Percentiles rank a stretch among this genome's conserved stretches.
Evolutionary conservation across 2,113 vertebrate genomes (phyloP).

Genomic region (Corvus hawaiiensis): DNA sequence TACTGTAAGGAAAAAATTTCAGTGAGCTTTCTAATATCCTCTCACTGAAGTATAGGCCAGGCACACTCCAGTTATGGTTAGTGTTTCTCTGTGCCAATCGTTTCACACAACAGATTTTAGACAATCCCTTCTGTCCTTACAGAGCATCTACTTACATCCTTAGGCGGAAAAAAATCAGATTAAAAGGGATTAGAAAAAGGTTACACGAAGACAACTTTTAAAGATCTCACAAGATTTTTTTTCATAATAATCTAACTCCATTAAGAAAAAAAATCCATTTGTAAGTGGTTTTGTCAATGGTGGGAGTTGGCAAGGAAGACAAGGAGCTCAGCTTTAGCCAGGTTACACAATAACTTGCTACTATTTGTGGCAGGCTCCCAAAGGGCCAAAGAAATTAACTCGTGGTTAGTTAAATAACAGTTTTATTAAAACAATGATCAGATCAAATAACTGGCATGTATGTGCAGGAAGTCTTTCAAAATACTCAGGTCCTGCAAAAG

Average conservation of each 20-base stretch:
- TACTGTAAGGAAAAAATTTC: not conserved
- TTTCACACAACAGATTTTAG: not conserved
- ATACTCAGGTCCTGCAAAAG: conserved; percentile 35
- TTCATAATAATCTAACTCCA: not conserved
- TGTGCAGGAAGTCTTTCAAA: conserved; percentile 54
- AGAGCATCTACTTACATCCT: not conserved
- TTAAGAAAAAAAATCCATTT: not conserved
- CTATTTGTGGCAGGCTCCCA: conserved; percentile 56
- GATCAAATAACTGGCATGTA: conserved; percentile 55
- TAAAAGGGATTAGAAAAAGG: not conserved
- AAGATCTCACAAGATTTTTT: not conserved
- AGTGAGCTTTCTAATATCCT: not conserved
- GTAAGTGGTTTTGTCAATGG: conserved; percentile 35
- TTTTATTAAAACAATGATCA: conserved; percentile 62
- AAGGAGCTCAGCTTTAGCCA: conserved; percentile 47
- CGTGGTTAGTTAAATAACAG: conserved; percentile 59
- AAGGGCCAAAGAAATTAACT: conserved; percentile 55
- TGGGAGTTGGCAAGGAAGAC: conserved; percentile 9
- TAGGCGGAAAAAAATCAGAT: not conserved
- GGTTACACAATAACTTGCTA: conserved; percentile 64
- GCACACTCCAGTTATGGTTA: not conserved
- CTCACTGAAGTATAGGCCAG: not conserved
- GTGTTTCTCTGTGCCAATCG: not conserved
- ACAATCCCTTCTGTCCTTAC: not conserved
- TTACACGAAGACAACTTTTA: not conserved